phyloP scores from a whole-genome alignment of 2,797 vertebrate species.

The Sebastes itinus region DNA sequence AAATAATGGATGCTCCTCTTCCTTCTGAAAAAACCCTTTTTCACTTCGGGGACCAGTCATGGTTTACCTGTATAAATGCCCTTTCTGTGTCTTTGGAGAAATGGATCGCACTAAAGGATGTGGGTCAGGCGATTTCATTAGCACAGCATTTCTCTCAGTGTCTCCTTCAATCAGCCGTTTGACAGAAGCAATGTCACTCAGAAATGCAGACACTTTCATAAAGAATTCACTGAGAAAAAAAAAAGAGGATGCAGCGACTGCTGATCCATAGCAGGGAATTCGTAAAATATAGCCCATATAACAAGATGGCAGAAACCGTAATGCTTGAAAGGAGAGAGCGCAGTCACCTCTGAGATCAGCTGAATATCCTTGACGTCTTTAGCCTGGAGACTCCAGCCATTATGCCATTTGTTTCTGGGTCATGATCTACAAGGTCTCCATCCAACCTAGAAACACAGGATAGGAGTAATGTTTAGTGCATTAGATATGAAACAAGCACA shows the following conservation, averaged over 20 bases:
- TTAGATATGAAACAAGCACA: background rate
- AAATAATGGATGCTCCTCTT: slow-evolving; percentile 81
- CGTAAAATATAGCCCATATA: slow-evolving; percentile 60
- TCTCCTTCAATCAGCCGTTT: slow-evolving; percentile 70
- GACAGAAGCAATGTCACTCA: slow-evolving; percentile 70
- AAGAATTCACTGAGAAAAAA: slow-evolving; percentile 41
- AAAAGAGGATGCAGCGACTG: slow-evolving; percentile 43
- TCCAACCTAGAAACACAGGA: slow-evolving; percentile 59
- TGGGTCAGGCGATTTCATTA: slow-evolving; percentile 81
- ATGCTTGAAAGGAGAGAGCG: slow-evolving; percentile 31
- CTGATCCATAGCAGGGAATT: slow-evolving; percentile 48
- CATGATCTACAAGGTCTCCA: slow-evolving; percentile 8
- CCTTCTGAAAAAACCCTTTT: slow-evolving; percentile 63
- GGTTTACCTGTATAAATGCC: slow-evolving; percentile 82
- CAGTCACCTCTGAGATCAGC: slow-evolving; percentile 68
- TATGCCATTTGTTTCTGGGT: slow-evolving; percentile 50
- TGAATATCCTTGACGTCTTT: slow-evolving; percentile 52
- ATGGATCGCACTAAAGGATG: slow-evolving; percentile 75
- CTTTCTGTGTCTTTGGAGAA: slow-evolving; percentile 77
- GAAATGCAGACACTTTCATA: slow-evolving; percentile 58
- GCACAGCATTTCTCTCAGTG: slow-evolving; percentile 67
- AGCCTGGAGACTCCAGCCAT: slow-evolving; percentile 23
- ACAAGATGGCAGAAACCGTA: slow-evolving; percentile 48
- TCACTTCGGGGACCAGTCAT: slow-evolving; percentile 77
- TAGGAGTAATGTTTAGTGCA: slow-evolving; percentile 15